Base-by-base conservation (phyloP, 1,140 invertebrate species). In the Rhyacophila brunnea region DNA sequence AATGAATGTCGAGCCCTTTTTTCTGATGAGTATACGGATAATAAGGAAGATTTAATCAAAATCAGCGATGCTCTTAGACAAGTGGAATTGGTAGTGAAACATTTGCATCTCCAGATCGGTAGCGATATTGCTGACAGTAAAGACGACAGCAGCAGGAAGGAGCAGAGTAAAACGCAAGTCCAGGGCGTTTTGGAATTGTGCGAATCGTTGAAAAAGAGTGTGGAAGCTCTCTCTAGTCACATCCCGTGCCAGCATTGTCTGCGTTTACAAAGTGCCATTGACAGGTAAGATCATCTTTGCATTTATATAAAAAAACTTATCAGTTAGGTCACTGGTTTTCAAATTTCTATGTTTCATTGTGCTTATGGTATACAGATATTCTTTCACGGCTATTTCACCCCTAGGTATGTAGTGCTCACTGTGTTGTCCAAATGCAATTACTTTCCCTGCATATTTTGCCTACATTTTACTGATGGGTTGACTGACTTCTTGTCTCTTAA, bases 161-260 rank as follows among this genome's bases (percentile, higher is more conserved):
- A 48, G 23, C 42, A 59, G 42, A 58, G 44, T 43, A 54, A 36
- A n/a, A 36, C 47, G 15, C 57, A 59, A 44, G 42, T 61, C 11
- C 57, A 54, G 51, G 64, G 65, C 17, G 67, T 67, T 64, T 62
- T 69, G 35, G 69, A 66, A 38, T 70, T 74, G 44, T 64, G 75
- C 58, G 75, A 77, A 55, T 71, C 71, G 64, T 69, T 78, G 67
- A 69, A 71, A 56, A 68, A 67, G 23, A 74, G 75, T 56, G 73
- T 77, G 42, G 77, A 74, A 62, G 75, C 74, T 60, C 68, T 78
- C 65, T 72, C 68, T 61, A 70, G 67, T 69, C 70, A 69, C 55
- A 70, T 74, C 45, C 73, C 77, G 10, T 87, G 85, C 66, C 78
- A 81, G 61, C 80, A 81, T 59, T 87, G 85, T 65, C 71, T 79